phyloP scores from a whole-genome alignment of 92 coral and sea anemone genomes.

The Hydrozoanthus gracilis region DNA sequence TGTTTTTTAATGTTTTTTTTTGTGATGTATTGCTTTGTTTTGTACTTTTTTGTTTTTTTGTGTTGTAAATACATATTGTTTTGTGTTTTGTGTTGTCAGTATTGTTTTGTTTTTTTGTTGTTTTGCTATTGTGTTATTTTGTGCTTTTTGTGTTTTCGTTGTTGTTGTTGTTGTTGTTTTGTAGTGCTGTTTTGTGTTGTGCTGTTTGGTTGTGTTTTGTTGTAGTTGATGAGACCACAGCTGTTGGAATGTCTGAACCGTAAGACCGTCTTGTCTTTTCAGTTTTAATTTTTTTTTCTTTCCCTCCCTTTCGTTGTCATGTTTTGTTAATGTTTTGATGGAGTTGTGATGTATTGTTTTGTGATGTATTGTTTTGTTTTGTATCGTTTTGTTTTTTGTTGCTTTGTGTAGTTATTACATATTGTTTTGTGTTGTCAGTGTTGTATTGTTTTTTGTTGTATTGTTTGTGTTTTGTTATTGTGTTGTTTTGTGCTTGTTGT shows the following conservation, averaged over 20 bases:
- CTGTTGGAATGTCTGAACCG: constrained; percentile 82
- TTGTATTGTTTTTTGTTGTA: not conserved
- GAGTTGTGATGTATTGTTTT: too few relatives aligned
- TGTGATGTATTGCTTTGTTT: not conserved
- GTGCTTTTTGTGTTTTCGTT: too few relatives aligned
- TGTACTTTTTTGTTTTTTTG: not conserved
- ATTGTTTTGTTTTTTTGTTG: not conserved
- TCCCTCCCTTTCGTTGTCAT: not conserved
- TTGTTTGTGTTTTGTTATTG: not conserved
- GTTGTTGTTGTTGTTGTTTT: too few relatives aligned
- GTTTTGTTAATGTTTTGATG: not conserved
- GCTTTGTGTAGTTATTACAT: too few relatives aligned
- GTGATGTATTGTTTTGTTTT: too few relatives aligned
- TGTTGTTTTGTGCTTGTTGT: not conserved
- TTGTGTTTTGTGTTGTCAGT: too few relatives aligned
- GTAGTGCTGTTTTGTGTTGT: too few relatives aligned
- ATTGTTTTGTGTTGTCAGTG: too few relatives aligned
- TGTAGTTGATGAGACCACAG: constrained; percentile 83
- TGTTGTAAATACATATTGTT: too few relatives aligned
- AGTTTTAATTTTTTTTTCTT: not conserved
- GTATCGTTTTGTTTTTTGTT: too few relatives aligned
- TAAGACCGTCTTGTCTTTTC: constrained; percentile 9
- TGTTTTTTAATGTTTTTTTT: not conserved
- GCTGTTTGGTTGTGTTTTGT: too few relatives aligned
- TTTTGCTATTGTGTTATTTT: not conserved